A percentile compares a stretch with the other conserved stretches of the same genome.
Evolutionary conservation across 37 sponge, comb jelly and placozoan species (phyloP).

Genomic region (Diacarnus erythraeanus): DNA sequence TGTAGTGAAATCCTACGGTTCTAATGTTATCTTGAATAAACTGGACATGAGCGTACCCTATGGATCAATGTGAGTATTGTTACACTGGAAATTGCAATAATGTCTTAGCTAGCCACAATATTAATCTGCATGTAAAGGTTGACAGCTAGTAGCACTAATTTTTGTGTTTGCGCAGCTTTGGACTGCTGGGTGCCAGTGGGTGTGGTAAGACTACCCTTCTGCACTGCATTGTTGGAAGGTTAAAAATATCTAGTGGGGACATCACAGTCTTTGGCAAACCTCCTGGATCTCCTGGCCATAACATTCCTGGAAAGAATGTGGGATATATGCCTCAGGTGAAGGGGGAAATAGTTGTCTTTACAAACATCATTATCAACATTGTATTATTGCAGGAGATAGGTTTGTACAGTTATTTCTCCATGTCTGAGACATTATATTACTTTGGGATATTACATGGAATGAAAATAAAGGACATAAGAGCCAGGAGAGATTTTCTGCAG

Average conservation of each 20-base stretch:
- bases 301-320: slow-evolving; percentile 73
- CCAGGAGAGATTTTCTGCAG: slow-evolving; percentile 54
- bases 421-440: slow-evolving; percentile 74
- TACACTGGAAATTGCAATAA: no score
- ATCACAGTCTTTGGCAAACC: slow-evolving; percentile 56
- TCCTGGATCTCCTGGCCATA: slow-evolving; percentile 62
- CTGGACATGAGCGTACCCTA: slow-evolving; percentile 64
- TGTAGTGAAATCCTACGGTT: slow-evolving; percentile 50
- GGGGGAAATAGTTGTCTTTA: background rate
- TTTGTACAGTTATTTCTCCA: slow-evolving; percentile 68
- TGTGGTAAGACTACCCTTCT: slow-evolving; percentile 93
- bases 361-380: background rate
- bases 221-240: slow-evolving; percentile 76
- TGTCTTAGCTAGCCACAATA: no score
- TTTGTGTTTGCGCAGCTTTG: slow-evolving; percentile 52
- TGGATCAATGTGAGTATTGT: slow-evolving; percentile 61
- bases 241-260: slow-evolving; percentile 45
- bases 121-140: no score
- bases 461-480: slow-evolving; percentile 40
- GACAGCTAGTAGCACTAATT: no score
- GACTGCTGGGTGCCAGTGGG: slow-evolving; percentile 85
- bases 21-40: slow-evolving; percentile 36
- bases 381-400: slow-evolving; percentile 59
- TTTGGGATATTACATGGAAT: slow-evolving; percentile 79
- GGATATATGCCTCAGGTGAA: slow-evolving; percentile 92